Evolutionary conservation across 2,797 vertebrate species (phyloP).

Genomic region (Eupleurogrammus muticus): DNA sequence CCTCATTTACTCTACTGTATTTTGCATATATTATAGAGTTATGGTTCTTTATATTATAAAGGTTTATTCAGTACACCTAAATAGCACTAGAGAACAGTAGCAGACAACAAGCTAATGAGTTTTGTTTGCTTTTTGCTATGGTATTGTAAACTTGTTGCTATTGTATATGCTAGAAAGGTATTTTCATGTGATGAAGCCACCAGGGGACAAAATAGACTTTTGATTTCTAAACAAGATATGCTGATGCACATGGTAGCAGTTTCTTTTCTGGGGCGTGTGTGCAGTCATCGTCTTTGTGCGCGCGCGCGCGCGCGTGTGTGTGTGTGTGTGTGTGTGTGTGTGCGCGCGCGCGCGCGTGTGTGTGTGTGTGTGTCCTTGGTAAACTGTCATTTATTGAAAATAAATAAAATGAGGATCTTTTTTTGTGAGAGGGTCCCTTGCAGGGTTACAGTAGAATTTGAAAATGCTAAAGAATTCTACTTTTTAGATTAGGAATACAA

Average conservation of each 20-base stretch:
- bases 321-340: slow-evolving; percentile 21
- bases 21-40: too few species aligned
- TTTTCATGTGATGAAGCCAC: slow-evolving; percentile 30
- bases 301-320: slow-evolving; percentile 27
- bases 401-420: not conserved
- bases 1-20: too few species aligned
- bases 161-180: not conserved
- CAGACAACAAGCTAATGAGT: not conserved
- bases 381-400: too few species aligned
- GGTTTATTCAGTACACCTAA: slow-evolving; percentile 15
- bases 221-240: not conserved
- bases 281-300: slow-evolving; percentile 20
- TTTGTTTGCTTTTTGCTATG: slow-evolving; percentile 46
- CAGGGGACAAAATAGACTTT: slow-evolving; percentile 27
- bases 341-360: slow-evolving; percentile 13
- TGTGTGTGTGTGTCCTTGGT: slow-evolving; percentile 31
- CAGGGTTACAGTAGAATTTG: not conserved
- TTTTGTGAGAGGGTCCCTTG: not conserved
- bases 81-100: not conserved
- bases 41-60: slow-evolving; percentile 44
- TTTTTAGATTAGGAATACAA: not conserved
- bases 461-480: too few species aligned
- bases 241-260: slow-evolving; percentile 36
- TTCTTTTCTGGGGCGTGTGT: slow-evolving; percentile 26
- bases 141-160: slow-evolving; percentile 35